These are phyloP conservation scores for Falco columbarius DNA, from an alignment of 2,797 vertebrate genomes.

Conservation along the genomic window DNA sequence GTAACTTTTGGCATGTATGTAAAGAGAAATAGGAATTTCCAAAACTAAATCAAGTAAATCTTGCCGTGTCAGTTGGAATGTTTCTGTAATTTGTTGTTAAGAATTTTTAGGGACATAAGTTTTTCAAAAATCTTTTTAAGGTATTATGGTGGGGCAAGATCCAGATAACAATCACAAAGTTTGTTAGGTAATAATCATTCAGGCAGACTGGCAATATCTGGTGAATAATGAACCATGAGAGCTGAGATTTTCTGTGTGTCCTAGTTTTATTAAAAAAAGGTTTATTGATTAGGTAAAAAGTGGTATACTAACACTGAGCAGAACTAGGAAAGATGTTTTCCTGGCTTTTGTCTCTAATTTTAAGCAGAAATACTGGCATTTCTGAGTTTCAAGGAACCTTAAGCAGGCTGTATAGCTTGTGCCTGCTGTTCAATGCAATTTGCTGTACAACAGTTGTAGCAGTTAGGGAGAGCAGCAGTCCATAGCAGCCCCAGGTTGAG, in stretches of 20 bases:
- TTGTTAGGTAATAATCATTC: not conserved
- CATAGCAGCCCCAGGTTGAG: not conserved
- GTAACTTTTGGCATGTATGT: not conserved
- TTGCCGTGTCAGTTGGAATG: not conserved
- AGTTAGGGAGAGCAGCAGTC: not conserved
- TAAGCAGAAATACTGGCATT: not conserved
- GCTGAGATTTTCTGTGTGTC: not conserved
- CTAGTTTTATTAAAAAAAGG: conserved; percentile 1
- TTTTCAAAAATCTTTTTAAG: not conserved
- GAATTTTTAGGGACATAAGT: not conserved
- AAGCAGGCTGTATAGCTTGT: not conserved
- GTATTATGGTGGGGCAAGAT: not conserved
- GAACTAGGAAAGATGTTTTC: not conserved
- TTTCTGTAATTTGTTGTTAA: not conserved
- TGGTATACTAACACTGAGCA: not conserved
- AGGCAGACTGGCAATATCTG: not conserved
- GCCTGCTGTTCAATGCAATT: not conserved
- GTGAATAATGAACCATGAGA: not conserved
- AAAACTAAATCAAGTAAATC: not conserved
- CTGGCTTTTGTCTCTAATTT: not conserved
- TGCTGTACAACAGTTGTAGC: not conserved
- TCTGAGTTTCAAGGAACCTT: not conserved
- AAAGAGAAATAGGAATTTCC: not conserved
- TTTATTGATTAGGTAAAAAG: conserved; percentile 12
- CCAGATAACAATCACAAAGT: not conserved